Conservation (phyloP, 2,113 vertebrate genomes). For the Cnemophilus loriae region DNA sequence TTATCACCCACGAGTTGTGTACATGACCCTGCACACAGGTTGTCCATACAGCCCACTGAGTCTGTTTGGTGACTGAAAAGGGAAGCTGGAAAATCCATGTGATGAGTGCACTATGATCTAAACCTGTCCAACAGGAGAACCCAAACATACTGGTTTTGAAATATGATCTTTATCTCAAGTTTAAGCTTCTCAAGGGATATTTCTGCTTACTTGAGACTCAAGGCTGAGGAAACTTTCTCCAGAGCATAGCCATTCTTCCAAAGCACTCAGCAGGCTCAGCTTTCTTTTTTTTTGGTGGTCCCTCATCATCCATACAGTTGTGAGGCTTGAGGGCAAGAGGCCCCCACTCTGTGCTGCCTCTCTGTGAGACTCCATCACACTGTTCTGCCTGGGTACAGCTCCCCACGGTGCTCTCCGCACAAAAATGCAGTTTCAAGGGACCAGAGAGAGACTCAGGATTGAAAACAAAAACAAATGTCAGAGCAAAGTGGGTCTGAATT, state of each 20-base stretch:
- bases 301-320: fast-evolving
- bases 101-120: background rate
- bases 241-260: background rate
- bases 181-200: background rate
- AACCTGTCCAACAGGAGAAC: background rate
- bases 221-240: background rate
- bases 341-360: background rate
- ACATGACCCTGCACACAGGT: background rate
- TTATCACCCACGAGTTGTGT: background rate
- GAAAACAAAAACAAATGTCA: background rate
- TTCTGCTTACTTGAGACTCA: background rate
- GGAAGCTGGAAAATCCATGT: background rate
- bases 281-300: background rate
- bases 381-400: background rate
- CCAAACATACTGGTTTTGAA: background rate
- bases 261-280: background rate
- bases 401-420: fast-evolving
- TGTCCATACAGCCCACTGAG: background rate
- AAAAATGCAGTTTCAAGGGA: background rate
- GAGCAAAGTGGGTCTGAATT: background rate
- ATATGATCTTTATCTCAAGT: background rate
- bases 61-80: background rate
- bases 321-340: background rate
- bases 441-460: background rate
- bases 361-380: background rate